These are phyloP conservation scores for Lasioglossum baleicum DNA, from an alignment of 1,140 invertebrate genomes.

Conservation along the genomic window DNA sequence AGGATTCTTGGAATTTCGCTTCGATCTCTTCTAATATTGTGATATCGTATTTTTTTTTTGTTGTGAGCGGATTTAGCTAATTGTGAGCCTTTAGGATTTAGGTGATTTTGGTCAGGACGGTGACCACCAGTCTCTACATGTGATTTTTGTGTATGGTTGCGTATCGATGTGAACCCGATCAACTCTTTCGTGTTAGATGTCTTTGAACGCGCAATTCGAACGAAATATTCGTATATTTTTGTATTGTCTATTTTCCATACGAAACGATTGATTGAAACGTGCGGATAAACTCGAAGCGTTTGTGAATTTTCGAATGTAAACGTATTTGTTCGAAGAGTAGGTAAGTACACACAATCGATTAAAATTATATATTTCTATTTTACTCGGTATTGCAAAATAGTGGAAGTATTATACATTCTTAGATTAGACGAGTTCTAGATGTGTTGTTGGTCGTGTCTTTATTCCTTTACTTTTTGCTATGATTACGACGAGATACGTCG, in stretches of 20 bases:
- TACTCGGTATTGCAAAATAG: slow-evolving; percentile 25
- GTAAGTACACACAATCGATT: slow-evolving; percentile 62
- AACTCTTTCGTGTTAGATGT: background rate
- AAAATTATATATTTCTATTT: slow-evolving; percentile 39
- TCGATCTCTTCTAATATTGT: background rate
- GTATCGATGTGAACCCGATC: background rate
- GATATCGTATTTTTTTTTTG: background rate
- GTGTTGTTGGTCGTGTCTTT: slow-evolving; percentile 38
- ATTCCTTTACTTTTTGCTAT: background rate
- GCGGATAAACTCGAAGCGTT: slow-evolving; percentile 7
- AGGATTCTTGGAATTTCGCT: background rate
- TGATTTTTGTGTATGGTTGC: background rate
- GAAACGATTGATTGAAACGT: background rate
- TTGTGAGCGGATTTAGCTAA: background rate
- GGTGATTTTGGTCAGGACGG: background rate
- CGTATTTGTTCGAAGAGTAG: slow-evolving; percentile 33
- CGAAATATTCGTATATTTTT: background rate
- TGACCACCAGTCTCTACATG: background rate
- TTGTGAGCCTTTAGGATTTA: background rate
- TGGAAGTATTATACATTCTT: slow-evolving; percentile 27
- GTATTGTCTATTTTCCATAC: background rate
- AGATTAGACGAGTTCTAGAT: slow-evolving; percentile 52
- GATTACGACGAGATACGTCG: no score
- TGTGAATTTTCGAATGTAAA: slow-evolving; percentile 49
- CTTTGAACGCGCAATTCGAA: background rate